Conservation (phyloP, 2,113 vertebrate species). For the Oryzias curvinotus region DNA sequence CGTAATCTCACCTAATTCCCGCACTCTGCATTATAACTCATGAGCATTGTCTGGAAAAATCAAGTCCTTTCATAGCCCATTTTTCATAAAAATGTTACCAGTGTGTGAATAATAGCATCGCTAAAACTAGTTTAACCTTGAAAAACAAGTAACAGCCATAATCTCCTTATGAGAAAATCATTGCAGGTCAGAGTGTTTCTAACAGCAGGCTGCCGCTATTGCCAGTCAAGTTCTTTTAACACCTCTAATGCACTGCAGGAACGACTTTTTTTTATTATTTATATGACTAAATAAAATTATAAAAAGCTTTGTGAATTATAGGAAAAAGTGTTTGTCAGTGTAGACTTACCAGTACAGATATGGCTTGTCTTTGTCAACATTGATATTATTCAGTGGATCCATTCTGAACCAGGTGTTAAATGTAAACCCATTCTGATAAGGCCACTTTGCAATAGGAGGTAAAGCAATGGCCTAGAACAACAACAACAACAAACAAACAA, state of each 20-base stretch:
- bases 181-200: conserved; percentile 37
- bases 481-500: conserved; percentile 16
- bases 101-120: conserved; percentile 28
- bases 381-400: conserved; percentile 97
- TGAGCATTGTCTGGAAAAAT: conserved; percentile 44
- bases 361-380: conserved; percentile 96
- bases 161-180: conserved; percentile 46
- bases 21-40: conserved; percentile 47
- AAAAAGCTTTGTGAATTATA: conserved; percentile 24
- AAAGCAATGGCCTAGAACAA: conserved; percentile 88
- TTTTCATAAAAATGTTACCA: conserved; percentile 24
- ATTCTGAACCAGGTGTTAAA: conserved; percentile 98
- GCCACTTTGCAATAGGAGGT: conserved; percentile 99
- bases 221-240: conserved; percentile 39
- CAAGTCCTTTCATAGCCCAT: conserved; percentile 32
- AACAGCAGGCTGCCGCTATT: conserved; percentile 21
- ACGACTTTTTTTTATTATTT: conserved; percentile 3
- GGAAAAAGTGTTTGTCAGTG: conserved; percentile 10
- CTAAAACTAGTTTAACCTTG: conserved; percentile 49
- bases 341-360: conserved; percentile 96
- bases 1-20: conserved; percentile 52
- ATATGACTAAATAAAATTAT: conserved; percentile 10
- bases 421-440: conserved; percentile 98
- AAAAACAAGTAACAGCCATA: conserved; percentile 50
- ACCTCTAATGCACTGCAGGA: conserved; percentile 22